Percentiles rank a stretch among this genome's conserved stretches.
Conservation (phyloP, 2,113 vertebrate species). For the Zingel zingel region DNA sequence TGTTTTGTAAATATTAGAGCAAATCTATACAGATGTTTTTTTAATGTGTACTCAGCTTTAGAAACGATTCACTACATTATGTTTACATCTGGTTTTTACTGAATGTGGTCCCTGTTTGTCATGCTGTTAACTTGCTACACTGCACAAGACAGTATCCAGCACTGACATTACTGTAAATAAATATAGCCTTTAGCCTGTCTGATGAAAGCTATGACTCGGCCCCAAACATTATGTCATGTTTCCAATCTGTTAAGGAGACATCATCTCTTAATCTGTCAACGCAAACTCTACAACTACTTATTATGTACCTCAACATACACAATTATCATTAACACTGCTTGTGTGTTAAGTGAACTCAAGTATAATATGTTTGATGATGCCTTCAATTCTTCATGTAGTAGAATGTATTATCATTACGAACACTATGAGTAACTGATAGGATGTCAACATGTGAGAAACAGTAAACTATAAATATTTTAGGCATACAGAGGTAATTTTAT, state of each 20-base stretch:
- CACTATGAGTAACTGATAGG: neutral
- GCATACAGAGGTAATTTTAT: neutral
- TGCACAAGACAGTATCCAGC: slow-evolving; percentile 5
- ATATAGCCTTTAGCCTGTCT: neutral
- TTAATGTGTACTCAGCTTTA: neutral
- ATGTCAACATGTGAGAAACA: neutral
- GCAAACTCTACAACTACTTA: neutral
- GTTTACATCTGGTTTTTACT: neutral
- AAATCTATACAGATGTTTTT: neutral
- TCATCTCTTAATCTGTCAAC: slow-evolving; percentile 4
- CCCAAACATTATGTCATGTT: slow-evolving; percentile 22
- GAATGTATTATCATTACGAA: neutral
- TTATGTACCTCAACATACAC: neutral
- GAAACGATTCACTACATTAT: neutral
- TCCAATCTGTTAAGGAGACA: slow-evolving; percentile 4
- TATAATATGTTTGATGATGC: neutral
- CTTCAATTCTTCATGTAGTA: neutral
- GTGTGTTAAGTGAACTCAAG: neutral
- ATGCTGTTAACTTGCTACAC: neutral
- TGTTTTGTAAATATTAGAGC: neutral
- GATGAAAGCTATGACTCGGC: slow-evolving; percentile 25
- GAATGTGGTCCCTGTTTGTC: neutral
- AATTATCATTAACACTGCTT: neutral
- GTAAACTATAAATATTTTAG: neutral
- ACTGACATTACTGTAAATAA: neutral